Evolutionary conservation across 2,797 vertebrate species (phyloP).

Genomic region (Alcedo atthis): DNA sequence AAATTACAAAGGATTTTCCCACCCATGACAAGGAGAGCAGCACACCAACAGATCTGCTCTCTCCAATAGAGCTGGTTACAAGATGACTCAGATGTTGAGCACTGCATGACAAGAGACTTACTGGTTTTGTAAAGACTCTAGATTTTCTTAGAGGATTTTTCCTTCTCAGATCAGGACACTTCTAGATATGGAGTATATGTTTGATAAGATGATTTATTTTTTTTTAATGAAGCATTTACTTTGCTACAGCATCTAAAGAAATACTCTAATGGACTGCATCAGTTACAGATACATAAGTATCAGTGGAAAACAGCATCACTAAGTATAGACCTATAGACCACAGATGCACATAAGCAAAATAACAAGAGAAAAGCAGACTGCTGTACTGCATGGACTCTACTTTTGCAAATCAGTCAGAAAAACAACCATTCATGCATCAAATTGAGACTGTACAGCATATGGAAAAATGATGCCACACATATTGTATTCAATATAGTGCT

Average conservation of each 20-base stretch:
- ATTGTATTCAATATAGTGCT: background rate
- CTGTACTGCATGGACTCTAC: background rate
- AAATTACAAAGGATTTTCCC: background rate
- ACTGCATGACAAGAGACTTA: background rate
- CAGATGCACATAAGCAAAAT: background rate
- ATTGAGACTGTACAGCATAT: background rate
- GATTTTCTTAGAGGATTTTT: background rate
- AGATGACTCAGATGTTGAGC: background rate
- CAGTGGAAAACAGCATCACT: background rate
- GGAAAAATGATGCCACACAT: background rate
- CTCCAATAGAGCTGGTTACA: background rate
- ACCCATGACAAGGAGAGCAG: background rate
- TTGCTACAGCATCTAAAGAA: background rate
- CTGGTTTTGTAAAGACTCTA: background rate
- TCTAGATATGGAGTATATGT: rapidly evolving
- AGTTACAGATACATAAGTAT: background rate
- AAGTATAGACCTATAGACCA: background rate
- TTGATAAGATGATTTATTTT: background rate
- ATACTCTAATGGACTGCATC: background rate
- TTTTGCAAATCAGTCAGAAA: constrained; percentile 1
- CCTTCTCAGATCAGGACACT: background rate
- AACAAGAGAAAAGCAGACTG: background rate
- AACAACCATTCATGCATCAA: background rate
- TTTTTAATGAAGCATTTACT: background rate
- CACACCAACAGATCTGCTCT: background rate